Evolutionary conservation across 2,797 vertebrate species (phyloP), one percentile per base, ranked within the genome.

Genomic region (Acanthurus leucopareius): DNA sequence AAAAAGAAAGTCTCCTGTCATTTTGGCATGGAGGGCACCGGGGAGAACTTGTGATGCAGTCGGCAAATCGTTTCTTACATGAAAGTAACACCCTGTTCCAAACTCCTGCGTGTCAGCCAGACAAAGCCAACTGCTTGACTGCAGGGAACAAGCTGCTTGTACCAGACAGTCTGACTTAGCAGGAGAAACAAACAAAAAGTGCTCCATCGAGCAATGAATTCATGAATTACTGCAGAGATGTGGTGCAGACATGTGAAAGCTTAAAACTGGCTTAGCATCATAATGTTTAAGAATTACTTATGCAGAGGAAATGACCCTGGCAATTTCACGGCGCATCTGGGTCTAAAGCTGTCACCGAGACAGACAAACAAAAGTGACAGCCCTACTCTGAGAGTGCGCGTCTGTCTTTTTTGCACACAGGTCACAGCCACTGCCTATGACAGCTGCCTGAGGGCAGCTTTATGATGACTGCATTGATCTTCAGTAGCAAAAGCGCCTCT

Each of bases 381-480:
- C 53, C 5, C 35, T 22, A n/a, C 51, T 79, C 62, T 67, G 67
- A 59, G 70, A 28, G 63, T 11, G 35, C 66, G 51, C 8, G 49
- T 58, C 40, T 49, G 48, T 79, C 65, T 74, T 60, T 83, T 77
- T 78, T 76, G 72, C 82, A 74, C 56, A 47, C 81, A 70, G 73
- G 84, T 85, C 73, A 69, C 76, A 83, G 83, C 51, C 25, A 51
- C 66, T 49, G 67, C 51, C 56, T 40, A 25, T 72, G 86, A 89
- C 89, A 87, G 80, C 75, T 64, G 89, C 91, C 86, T 56, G 19
- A 54, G 83, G 89, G 70, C 52, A 49, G 11, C 57, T 83, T 66
- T 25, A 52, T 70, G 58, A 89, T 62, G 77, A 80, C 61, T 79
- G 65, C 70, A 89, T 84, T 86, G 84, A 92, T 93, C 80, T 75